These are phyloP conservation scores for Triplophysa tibetana DNA, from an alignment of 2,113 vertebrate genomes.

Conservation along the genomic window DNA sequence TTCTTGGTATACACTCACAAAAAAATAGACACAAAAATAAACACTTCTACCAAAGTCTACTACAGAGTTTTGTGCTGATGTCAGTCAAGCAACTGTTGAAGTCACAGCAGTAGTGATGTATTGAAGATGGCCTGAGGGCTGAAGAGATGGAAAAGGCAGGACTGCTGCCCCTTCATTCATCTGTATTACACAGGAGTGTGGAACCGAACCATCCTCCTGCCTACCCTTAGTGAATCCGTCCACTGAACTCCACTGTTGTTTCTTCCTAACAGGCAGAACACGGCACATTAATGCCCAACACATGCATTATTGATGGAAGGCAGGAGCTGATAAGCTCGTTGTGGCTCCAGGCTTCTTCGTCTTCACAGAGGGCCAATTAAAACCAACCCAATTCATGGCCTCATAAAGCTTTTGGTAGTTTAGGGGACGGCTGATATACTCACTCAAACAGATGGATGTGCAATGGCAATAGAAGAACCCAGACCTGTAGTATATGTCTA, in stretches of 20 bases:
- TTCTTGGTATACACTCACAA: too few relatives aligned
- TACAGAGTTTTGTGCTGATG: background rate
- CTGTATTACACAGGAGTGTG: conserved; percentile 11
- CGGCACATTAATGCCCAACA: conserved; percentile 50
- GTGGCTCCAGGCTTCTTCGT: conserved; percentile 43
- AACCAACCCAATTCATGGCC: conserved; percentile 47
- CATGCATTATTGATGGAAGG: conserved; percentile 59
- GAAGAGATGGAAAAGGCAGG: conserved; percentile 35
- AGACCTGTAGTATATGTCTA: background rate
- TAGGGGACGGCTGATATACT: conserved; percentile 41
- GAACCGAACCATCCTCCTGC: conserved; percentile 28
- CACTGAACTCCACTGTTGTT: conserved; percentile 44
- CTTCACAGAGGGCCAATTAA: conserved; percentile 55
- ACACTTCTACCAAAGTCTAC: background rate
- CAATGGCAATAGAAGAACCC: conserved; percentile 22
- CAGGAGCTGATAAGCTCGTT: conserved; percentile 53
- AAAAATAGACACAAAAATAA: background rate
- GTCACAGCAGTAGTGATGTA: conserved; percentile 8
- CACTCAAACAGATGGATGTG: conserved; percentile 48
- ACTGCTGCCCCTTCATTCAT: conserved; percentile 21
- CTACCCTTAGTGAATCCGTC: conserved; percentile 36
- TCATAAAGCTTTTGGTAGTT: conserved; percentile 52
- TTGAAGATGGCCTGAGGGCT: conserved; percentile 22
- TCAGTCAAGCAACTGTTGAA: conserved; percentile 4
- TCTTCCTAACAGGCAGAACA: conserved; percentile 56